Conservation (phyloP, 1,140 invertebrate genomes). For the Melanaphis sacchari region DNA sequence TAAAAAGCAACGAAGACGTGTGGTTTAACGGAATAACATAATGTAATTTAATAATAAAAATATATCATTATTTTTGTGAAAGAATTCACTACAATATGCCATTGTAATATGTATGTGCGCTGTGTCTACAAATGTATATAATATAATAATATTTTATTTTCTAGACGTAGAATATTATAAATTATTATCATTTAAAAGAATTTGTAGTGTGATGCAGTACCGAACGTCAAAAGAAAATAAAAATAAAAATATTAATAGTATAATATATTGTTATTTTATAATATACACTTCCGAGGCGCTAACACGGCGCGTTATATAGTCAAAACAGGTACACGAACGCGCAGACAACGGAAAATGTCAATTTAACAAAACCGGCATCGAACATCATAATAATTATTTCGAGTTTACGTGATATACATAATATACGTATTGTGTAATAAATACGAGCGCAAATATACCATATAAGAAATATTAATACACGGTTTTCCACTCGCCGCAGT, state of each 20-base stretch:
- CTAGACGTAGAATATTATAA: not conserved
- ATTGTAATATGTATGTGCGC: not conserved
- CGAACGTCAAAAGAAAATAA: not conserved
- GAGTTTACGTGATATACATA: not conserved
- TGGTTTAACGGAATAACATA: not conserved
- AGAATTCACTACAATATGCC: not conserved
- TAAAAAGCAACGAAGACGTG: not conserved
- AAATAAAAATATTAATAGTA: not conserved
- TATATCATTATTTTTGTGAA: not conserved
- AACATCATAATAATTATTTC: not conserved
- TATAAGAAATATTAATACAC: not conserved
- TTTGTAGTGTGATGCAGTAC: not conserved
- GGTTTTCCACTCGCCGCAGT: not conserved
- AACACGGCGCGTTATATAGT: not conserved
- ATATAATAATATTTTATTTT: not conserved
- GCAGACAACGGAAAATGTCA: not conserved
- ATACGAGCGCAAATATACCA: not conserved
- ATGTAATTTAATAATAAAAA: not conserved
- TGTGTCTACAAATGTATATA: not conserved
- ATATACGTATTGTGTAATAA: not conserved
- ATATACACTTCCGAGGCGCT: too few relatives aligned
- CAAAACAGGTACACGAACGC: conserved; percentile 19
- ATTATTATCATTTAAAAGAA: not conserved
- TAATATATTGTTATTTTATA: not conserved
- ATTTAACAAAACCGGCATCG: not conserved